phyloP scores from a whole-genome alignment of 2,888 invertebrate species.

The Campoplex capitator region DNA sequence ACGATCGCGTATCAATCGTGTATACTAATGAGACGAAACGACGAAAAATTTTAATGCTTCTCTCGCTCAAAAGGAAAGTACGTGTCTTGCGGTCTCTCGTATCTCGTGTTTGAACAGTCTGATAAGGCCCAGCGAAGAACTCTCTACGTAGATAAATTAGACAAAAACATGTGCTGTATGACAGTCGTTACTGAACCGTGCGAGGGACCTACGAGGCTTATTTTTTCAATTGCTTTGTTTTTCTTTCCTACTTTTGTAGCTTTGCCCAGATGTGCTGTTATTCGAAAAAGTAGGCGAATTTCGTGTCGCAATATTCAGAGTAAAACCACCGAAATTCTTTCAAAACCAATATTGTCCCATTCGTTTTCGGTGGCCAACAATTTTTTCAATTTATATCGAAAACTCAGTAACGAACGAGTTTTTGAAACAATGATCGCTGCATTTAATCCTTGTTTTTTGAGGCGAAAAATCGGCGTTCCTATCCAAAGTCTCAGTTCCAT shows the following conservation, averaged over 20 bases:
- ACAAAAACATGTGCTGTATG: neutral
- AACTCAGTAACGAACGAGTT: no score
- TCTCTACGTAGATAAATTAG: slow-evolving; percentile 2
- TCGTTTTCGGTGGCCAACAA: no score
- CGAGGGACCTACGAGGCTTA: neutral
- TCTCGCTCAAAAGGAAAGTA: neutral
- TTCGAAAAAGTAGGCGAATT: neutral
- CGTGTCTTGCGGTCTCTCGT: neutral
- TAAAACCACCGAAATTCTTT: neutral
- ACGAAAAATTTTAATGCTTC: neutral
- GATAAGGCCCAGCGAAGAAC: slow-evolving; percentile 33
- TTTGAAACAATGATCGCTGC: no score
- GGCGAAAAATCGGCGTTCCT: no score
- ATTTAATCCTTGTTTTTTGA: no score
- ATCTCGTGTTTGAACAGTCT: slow-evolving; percentile 51
- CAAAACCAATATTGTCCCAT: no score
- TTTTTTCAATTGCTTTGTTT: neutral
- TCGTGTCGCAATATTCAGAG: neutral
- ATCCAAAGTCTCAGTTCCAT: no score
- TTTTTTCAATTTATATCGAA: no score
- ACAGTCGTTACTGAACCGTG: neutral
- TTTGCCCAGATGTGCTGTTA: neutral
- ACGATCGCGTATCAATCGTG: slow-evolving; percentile 23
- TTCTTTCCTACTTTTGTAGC: neutral
- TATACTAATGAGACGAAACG: slow-evolving; percentile 25